Base-by-base conservation (phyloP, 2,113 vertebrate species). In the Aphyosemion australe region DNA sequence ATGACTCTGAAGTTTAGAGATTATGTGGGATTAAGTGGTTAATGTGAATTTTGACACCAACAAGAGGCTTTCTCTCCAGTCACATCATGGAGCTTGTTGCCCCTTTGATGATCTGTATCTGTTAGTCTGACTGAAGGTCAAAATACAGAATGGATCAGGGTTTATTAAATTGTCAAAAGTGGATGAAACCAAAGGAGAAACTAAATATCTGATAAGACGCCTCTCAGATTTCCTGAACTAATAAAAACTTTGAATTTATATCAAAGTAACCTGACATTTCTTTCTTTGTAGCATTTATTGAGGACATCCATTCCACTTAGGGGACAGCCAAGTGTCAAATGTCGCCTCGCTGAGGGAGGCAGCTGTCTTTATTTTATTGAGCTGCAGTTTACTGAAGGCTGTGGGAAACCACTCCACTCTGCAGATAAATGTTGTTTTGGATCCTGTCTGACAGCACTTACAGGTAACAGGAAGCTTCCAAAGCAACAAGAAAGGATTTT, bases 281-380 rank as follows among this genome's bases (percentile, higher is more conserved):
- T 86, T 83, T 86, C 55, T 84, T 83, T 83, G 64, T 63, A 71
- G 69, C 21, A 49, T 78, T 83, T 74, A 51, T 53, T 55, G 60
- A 84, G 53, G 72, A 79, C 65, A 84, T 86, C 75, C 74, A 86
- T 86, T 90, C 83, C 87, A 79, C 71, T 37, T 60, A 72, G 61
- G 68, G 62, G 74, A 82, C 56, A 74, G 65, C 56, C 32, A 58
- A 43, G 61, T 46, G 53, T 63, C 26, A 26, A 76, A 42, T 79
- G 54, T 66, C 43, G 61, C 48, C 60, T 74, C n/a, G 16, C 63
- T 32, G 64, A 74, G 16, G 47, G 47, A 74, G 32, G 59, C 47
- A 31, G 54, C 43, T 1, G 31, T 59, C 15, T 58, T 61, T 52
- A n/a, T n/a, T n/a, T n/a, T n/a, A 45, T 16, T 32, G 37, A 1